Percentiles rank a stretch among this genome's conserved stretches.
phyloP scores from a whole-genome alignment of 2,888 invertebrate genomes.

The Ligdia adustata region DNA sequence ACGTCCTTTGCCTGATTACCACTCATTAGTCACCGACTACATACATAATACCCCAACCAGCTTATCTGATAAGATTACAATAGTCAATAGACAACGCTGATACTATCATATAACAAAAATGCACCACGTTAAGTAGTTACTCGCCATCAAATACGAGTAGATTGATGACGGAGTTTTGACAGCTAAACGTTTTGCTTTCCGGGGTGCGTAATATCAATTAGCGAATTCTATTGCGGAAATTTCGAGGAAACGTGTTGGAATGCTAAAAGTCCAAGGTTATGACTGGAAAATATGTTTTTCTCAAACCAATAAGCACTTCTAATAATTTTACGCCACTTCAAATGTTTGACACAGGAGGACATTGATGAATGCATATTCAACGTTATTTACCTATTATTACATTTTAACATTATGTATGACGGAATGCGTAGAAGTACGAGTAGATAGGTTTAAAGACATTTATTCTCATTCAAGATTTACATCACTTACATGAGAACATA shows the following conservation, averaged over 20 bases:
- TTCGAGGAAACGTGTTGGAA: constrained; percentile 23
- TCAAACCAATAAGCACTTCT: too few species aligned
- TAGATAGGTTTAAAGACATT: too few species aligned
- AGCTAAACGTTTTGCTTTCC: constrained; percentile 21
- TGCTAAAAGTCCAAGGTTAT: constrained; percentile 27
- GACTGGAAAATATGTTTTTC: too few species aligned
- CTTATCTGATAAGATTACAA: constrained; percentile 54
- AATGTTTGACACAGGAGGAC: too few species aligned
- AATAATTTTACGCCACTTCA: too few species aligned
- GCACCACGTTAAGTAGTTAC: too few species aligned
- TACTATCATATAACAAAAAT: constrained; percentile 47
- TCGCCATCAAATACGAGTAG: constrained; percentile 22
- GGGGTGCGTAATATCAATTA: constrained; percentile 33
- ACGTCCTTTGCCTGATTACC: constrained; percentile 71
- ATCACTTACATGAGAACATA: too few species aligned
- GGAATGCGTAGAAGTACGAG: too few species aligned
- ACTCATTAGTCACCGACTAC: constrained; percentile 70
- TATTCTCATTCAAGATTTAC: too few species aligned
- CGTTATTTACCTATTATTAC: too few species aligned
- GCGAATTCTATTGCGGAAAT: constrained; percentile 29
- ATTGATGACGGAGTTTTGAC: constrained; percentile 26
- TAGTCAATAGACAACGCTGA: constrained; percentile 35
- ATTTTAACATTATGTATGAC: too few species aligned
- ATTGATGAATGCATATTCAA: too few species aligned
- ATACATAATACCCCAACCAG: constrained; percentile 59